phyloP scores from a whole-genome alignment of 2,888 invertebrate genomes.

The Chrysodeixis includens region DNA sequence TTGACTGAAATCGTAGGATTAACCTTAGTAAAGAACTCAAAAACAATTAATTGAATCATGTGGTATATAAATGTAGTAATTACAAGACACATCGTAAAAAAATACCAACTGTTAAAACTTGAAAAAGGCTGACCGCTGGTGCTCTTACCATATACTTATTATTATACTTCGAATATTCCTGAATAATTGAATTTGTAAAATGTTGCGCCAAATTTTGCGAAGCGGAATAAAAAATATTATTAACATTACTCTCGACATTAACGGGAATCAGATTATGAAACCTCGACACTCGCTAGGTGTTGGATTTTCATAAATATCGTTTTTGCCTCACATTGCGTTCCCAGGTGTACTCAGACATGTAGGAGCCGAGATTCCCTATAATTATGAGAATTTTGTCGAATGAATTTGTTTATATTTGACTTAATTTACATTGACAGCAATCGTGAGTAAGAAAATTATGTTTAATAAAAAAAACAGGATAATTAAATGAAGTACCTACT shows the following conservation, averaged over 20 bases:
- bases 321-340: conserved; percentile 1
- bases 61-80: no score
- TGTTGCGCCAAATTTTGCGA: conserved; percentile 36
- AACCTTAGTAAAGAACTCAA: no score
- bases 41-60: no score
- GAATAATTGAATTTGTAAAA: conserved; percentile 39
- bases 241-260: conserved; percentile 43
- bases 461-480: no score
- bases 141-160: background rate
- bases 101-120: no score
- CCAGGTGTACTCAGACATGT: background rate
- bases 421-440: no score
- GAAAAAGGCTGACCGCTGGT: no score
- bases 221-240: conserved; percentile 44
- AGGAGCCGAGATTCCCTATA: background rate
- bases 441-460: no score
- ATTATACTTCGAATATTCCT: conserved; percentile 6
- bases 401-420: background rate
- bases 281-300: conserved; percentile 32
- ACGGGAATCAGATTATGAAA: conserved; percentile 43
- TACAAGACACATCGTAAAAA: no score
- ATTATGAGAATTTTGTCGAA: background rate
- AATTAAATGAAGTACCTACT: no score
- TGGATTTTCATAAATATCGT: conserved; percentile 14
- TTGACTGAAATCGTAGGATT: no score